Evolutionary conservation across 2,888 invertebrate species (phyloP), one percentile per base, ranked within the genome.

Genomic region (Drosophila birchii): DNA sequence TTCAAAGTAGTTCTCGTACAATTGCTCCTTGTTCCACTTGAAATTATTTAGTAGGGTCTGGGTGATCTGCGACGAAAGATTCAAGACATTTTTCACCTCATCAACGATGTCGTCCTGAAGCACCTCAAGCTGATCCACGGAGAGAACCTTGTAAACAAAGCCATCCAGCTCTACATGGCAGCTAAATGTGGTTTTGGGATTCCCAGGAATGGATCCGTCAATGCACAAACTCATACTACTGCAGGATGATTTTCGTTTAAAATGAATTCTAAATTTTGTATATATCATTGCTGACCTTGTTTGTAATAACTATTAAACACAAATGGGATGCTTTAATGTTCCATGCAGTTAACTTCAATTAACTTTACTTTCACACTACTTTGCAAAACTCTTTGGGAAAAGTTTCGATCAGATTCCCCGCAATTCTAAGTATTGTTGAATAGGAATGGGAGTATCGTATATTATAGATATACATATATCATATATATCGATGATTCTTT

Each of bases 11-110:
- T 97, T 95, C 93, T 99, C 99, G 96, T 99, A 97, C 67, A 99
- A 94, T 92, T 98, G 98, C 93, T 99, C 99, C 93, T 98, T 98
- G 93, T 99, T 99, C 99, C 99, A 99, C 94, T 97, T 97, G 93
- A 98, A 99, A 93, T 99, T 98, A 94, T 98, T 98, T 88, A 99
- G 93, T 81, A 99, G 94, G 93, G 99, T 98, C 86, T 99, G 95
- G 76, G 97, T 98, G 61, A 97, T 96, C 62, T 97, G 97, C 68
- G 96, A 95, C 77, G 97, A 96, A 91, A 97, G 95, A 95, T 98
- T 97, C 87, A 98, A 96, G 86, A 99, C 98, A 83, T 95, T 96
- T 93, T 98, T 98, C 88, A 99, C 99, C 93, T 99, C 99, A 93
- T 97, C 96, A 91, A 99, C 99, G 91, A 96, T 97, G 93, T 98